A percentile compares a stretch with the other conserved stretches of the same genome.
phyloP scores from a whole-genome alignment of 2,888 invertebrate species.

The Ischnura elegans region DNA sequence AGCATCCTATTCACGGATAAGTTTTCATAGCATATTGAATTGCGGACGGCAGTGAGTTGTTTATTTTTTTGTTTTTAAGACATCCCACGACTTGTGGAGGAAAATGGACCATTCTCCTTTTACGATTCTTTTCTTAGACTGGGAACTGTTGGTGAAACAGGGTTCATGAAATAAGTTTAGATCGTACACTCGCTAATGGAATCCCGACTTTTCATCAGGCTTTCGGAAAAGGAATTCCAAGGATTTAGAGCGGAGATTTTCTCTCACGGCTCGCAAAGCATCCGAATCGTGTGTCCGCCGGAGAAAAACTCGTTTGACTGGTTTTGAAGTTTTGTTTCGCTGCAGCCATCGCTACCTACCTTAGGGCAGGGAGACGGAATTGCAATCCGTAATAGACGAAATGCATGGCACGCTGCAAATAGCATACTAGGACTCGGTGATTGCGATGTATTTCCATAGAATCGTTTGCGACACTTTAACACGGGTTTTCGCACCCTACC shows the following conservation, averaged over 20 bases:
- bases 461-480: neutral
- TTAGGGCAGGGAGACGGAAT: neutral
- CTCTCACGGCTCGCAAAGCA: neutral
- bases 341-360: neutral
- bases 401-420: neutral
- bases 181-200: neutral
- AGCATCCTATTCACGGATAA: neutral
- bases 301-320: neutral
- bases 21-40: neutral
- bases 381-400: neutral
- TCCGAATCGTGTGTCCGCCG: neutral
- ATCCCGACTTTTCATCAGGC: neutral
- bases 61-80: neutral
- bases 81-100: neutral
- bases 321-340: neutral
- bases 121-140: neutral
- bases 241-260: neutral
- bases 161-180: neutral
- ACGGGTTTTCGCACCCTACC: neutral
- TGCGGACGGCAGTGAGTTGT: neutral
- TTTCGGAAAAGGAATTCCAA: neutral
- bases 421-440: neutral
- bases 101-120: neutral
- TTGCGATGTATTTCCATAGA: neutral
- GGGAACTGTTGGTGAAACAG: neutral